These are phyloP conservation scores for Ciona savignyi DNA, from an alignment of 23 tunicate species.

Conservation along the genomic window DNA sequence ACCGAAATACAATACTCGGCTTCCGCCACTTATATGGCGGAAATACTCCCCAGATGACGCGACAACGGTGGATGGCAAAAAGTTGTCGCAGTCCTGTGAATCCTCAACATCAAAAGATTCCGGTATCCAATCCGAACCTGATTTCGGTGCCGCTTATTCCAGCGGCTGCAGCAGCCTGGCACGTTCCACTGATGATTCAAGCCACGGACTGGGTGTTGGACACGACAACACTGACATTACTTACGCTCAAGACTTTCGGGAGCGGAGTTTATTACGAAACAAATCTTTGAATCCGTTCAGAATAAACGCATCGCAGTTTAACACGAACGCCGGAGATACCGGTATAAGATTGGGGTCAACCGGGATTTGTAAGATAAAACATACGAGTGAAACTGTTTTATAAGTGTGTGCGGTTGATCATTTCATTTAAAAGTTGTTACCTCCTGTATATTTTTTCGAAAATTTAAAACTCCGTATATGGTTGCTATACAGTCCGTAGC, in stretches of 20 bases:
- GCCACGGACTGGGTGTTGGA: neutral
- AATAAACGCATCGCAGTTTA: neutral
- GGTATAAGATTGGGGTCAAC: neutral
- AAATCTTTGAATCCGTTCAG: neutral
- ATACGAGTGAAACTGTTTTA: neutral
- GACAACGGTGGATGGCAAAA: slow-evolving; percentile 9
- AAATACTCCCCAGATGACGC: neutral
- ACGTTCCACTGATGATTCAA: neutral
- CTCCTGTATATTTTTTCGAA: no score
- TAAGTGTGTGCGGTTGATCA: no score
- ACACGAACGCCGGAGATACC: neutral
- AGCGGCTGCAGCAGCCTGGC: slow-evolving; percentile 12
- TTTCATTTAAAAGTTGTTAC: no score
- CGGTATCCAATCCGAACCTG: slow-evolving; percentile 89
- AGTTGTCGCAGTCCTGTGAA: slow-evolving; percentile 58
- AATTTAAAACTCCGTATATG: no score
- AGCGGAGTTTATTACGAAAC: neutral
- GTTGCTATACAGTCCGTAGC: no score
- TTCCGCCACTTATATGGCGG: slow-evolving; percentile 19
- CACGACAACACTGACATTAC: neutral
- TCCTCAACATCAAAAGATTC: slow-evolving; percentile 94
- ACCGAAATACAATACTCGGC: slow-evolving; percentile 5
- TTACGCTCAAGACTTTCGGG: neutral
- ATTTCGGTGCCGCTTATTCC: slow-evolving; percentile 39
- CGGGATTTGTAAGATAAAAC: neutral